phyloP scores from a whole-genome alignment of 2,888 invertebrate genomes.

The Drosophila paramelanica region DNA sequence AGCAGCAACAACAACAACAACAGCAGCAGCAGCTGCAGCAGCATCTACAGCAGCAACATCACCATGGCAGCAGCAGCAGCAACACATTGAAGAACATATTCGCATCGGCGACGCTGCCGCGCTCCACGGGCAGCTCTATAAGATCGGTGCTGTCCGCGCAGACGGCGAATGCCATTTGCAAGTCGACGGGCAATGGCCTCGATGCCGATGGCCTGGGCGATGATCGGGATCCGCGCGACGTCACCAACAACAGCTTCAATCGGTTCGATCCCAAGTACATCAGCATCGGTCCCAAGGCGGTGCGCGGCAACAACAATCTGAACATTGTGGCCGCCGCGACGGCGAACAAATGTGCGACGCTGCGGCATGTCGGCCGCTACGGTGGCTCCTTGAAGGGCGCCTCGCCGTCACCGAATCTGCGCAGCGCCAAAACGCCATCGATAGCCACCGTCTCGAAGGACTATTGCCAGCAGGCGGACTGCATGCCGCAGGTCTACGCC shows the following conservation, averaged over 20 bases:
- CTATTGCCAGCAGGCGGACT: conserved; percentile 84
- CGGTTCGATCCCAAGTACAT: conserved; percentile 85
- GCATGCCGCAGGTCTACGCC: conserved; percentile 80
- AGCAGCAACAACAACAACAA: conserved; percentile 56
- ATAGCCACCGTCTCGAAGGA: conserved; percentile 85
- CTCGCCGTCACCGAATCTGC: conserved; percentile 84
- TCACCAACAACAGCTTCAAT: conserved; percentile 85
- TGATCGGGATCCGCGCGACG: conserved; percentile 85
- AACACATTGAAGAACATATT: conserved; percentile 83
- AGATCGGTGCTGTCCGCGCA: conserved; percentile 83
- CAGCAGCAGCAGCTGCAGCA: conserved; percentile 61
- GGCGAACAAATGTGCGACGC: conserved; percentile 84
- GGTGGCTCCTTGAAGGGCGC: conserved; percentile 84
- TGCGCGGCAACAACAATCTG: conserved; percentile 83
- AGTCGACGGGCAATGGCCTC: conserved; percentile 81
- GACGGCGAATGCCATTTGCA: conserved; percentile 82
- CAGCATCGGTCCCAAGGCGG: conserved; percentile 85
- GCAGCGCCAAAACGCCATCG: conserved; percentile 85
- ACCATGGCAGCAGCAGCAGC: conserved; percentile 42
- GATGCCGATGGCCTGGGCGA: conserved; percentile 73
- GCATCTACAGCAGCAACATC: conserved; percentile 41
- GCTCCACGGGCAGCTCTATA: conserved; percentile 84
- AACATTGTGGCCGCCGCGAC: conserved; percentile 82
- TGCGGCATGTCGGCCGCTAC: conserved; percentile 85
- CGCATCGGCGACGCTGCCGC: conserved; percentile 84